Conservation (phyloP, 2,888 invertebrate species). For the Napeogenes sylphis region DNA sequence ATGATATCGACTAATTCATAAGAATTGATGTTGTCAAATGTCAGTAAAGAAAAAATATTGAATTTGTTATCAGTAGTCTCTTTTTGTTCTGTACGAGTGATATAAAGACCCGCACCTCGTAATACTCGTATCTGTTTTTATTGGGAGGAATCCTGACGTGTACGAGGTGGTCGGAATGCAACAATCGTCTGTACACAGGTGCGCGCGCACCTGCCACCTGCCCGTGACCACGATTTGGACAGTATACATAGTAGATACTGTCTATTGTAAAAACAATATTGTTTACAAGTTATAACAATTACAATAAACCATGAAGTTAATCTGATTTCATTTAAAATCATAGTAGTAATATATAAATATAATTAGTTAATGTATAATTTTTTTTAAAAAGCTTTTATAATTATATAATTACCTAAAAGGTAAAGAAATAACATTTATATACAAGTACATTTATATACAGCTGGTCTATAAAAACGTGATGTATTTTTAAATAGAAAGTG, state of each 20-base stretch:
- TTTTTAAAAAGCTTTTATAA: too few species aligned
- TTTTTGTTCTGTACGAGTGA: not conserved
- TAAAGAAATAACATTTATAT: too few species aligned
- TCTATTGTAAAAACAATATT: not conserved
- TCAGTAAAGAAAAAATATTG: too few species aligned
- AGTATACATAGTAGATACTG: not conserved
- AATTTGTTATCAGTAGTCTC: too few species aligned
- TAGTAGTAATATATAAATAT: too few species aligned
- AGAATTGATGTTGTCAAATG: too few species aligned
- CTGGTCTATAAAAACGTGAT: not conserved
- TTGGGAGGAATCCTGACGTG: slow-evolving; percentile 46
- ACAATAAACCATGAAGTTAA: too few species aligned
- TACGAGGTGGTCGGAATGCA: slow-evolving; percentile 36
- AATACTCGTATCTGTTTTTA: slow-evolving; percentile 1
- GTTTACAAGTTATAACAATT: not conserved
- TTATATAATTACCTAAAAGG: too few species aligned
- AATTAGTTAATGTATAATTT: too few species aligned
- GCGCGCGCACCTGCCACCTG: slow-evolving; percentile 58
- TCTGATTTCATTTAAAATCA: too few species aligned
- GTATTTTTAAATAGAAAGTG: not conserved
- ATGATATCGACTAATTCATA: too few species aligned
- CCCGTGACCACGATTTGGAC: slow-evolving; percentile 36
- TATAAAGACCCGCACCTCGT: slow-evolving; percentile 7
- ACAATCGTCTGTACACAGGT: slow-evolving; percentile 61
- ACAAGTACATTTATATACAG: too few species aligned